Conservation (phyloP, 2,888 invertebrate genomes). For the Crioceris asparagi region DNA sequence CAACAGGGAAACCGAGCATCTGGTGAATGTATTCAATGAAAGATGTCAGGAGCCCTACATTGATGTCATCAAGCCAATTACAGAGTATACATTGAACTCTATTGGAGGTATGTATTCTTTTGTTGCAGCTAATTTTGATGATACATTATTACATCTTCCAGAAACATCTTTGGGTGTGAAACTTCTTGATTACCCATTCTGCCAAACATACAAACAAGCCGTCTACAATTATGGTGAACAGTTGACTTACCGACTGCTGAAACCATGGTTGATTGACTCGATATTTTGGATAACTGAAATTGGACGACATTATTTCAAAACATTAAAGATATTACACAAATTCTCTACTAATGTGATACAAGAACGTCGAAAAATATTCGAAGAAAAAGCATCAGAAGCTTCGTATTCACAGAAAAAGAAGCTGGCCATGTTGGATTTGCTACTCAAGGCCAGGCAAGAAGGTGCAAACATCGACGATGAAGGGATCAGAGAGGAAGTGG, state of each 20-base stretch:
- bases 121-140: no score
- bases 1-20: constrained; percentile 16
- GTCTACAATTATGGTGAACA: constrained; percentile 6
- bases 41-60: constrained; percentile 4
- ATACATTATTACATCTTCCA: constrained; percentile 5
- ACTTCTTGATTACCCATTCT: neutral
- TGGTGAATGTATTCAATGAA: constrained; percentile 2
- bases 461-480: constrained; percentile 39
- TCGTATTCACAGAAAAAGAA: constrained; percentile 32
- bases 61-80: constrained; percentile 9
- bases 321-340: constrained; percentile 6
- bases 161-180: constrained; percentile 11
- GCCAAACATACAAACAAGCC: constrained; percentile 6
- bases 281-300: no score
- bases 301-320: neutral
- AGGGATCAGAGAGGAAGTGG: constrained; percentile 49
- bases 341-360: constrained; percentile 9
- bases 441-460: constrained; percentile 41
- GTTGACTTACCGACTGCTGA: constrained; percentile 1
- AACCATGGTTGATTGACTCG: constrained; percentile 10
- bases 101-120: constrained; percentile 10
- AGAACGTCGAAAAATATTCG: neutral
- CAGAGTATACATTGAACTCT: constrained; percentile 9
- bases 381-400: neutral
- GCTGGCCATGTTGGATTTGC: constrained; percentile 47